Percentiles rank a stretch among this genome's conserved stretches.
These are phyloP conservation scores for Drosophila obscura DNA, from an alignment of 1,140 invertebrate genomes.

Conservation along the genomic window DNA sequence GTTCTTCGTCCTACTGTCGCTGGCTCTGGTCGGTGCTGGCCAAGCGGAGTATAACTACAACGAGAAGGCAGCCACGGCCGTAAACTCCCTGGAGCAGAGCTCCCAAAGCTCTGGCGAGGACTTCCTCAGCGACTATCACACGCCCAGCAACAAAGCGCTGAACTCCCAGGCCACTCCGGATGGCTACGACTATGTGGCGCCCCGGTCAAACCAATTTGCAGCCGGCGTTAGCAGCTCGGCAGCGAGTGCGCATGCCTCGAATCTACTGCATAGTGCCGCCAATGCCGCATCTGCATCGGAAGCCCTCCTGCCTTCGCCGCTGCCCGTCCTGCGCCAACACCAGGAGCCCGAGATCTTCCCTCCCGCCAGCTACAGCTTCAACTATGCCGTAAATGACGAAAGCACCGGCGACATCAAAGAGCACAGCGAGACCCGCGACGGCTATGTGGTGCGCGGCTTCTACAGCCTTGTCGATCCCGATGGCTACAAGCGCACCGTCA, in stretches of 20 bases:
- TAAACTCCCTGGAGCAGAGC: constrained; percentile 44
- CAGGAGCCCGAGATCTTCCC: constrained; percentile 50
- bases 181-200: constrained; percentile 56
- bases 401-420: constrained; percentile 69
- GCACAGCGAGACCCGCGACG: constrained; percentile 64
- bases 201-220: constrained; percentile 26
- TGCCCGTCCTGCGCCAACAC: constrained; percentile 38
- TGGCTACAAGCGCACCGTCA: constrained; percentile 85
- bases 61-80: constrained; percentile 20
- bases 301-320: constrained; percentile 37
- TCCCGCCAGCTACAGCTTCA: constrained; percentile 60
- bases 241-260: constrained; percentile 31
- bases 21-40: constrained; percentile 30
- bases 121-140: constrained; percentile 59
- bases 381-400: constrained; percentile 65
- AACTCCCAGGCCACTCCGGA: constrained; percentile 63
- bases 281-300: constrained; percentile 18
- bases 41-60: constrained; percentile 59
- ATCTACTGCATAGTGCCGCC: constrained; percentile 41
- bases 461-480: constrained; percentile 71
- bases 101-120: constrained; percentile 49
- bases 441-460: constrained; percentile 59
- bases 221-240: constrained; percentile 28
- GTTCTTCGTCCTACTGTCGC: constrained; percentile 42
- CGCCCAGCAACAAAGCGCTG: constrained; percentile 43